Evolutionary conservation across 2,113 vertebrate genomes (phyloP).

Genomic region (Clinocottus analis): DNA sequence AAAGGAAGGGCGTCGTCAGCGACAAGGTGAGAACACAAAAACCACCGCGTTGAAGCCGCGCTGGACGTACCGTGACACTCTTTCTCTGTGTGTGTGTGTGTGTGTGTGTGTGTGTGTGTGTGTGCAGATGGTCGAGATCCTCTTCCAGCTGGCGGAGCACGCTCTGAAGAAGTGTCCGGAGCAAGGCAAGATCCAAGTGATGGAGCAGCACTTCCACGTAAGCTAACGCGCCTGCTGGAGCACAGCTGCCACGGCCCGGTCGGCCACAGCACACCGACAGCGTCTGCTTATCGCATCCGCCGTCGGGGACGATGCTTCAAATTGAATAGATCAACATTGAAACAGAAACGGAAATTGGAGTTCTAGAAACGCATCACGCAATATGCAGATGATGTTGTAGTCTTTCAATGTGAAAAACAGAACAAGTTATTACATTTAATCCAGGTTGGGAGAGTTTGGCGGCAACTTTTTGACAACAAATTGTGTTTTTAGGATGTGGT

Average conservation of each 20-base stretch:
- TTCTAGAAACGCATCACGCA: neutral
- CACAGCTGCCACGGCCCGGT: neutral
- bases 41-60: neutral
- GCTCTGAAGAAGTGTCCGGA: constrained; percentile 95
- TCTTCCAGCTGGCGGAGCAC: constrained; percentile 91
- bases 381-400: neutral
- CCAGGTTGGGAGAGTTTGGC: too few relatives aligned
- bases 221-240: neutral
- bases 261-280: neutral
- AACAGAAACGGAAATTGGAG: too few relatives aligned
- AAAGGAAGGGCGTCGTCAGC: constrained; percentile 89
- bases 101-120: too few relatives aligned
- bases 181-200: constrained; percentile 94
- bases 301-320: neutral
- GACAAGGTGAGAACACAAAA: constrained; percentile 87
- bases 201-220: constrained; percentile 98
- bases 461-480: too few relatives aligned
- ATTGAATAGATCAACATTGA: neutral
- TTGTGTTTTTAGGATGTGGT: constrained; percentile 87
- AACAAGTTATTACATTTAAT: neutral
- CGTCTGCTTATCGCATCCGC: neutral
- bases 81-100: too few relatives aligned
- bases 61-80: neutral
- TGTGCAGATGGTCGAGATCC: constrained; percentile 93
- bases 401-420: neutral